These are phyloP conservation scores for Nycteola revayana DNA, from an alignment of 2,888 invertebrate genomes.

Conservation along the genomic window DNA sequence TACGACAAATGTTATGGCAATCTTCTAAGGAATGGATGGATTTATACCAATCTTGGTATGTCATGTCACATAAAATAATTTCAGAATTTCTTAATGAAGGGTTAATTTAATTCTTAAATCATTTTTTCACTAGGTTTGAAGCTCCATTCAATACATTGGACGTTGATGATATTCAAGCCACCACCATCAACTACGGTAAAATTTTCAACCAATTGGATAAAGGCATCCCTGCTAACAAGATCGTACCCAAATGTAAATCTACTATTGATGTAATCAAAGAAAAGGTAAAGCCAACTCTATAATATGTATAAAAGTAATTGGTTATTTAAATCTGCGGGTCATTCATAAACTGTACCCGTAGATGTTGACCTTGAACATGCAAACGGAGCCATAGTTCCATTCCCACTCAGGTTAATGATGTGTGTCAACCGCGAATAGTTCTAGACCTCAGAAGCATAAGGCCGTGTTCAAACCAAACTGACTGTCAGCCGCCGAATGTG, in stretches of 20 bases:
- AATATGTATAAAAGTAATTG: too few species aligned
- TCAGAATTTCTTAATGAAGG: too few species aligned
- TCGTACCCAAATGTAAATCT: conserved; percentile 88
- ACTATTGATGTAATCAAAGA: conserved; percentile 90
- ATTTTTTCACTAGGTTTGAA: conserved; percentile 55
- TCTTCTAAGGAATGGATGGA: conserved; percentile 89
- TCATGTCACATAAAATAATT: neutral
- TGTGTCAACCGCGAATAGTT: too few species aligned
- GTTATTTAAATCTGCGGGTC: too few species aligned
- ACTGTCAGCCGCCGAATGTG: too few species aligned
- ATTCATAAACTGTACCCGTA: too few species aligned
- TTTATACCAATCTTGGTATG: conserved; percentile 84
- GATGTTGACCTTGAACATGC: too few species aligned
- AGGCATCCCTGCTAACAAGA: conserved; percentile 90
- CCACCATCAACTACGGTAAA: conserved; percentile 87
- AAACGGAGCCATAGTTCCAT: too few species aligned
- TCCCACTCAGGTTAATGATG: too few species aligned
- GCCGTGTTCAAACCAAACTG: too few species aligned
- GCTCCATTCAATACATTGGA: conserved; percentile 84
- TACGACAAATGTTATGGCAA: conserved; percentile 91
- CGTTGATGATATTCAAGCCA: conserved; percentile 86
- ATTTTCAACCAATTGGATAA: conserved; percentile 89
- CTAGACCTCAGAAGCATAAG: too few species aligned
- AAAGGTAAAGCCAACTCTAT: conserved; percentile 82
- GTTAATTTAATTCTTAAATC: too few species aligned